Evolutionary conservation across 2,888 invertebrate species (phyloP), one percentile per base, ranked within the genome.

Genomic region (Tetheella fluctuosa): DNA sequence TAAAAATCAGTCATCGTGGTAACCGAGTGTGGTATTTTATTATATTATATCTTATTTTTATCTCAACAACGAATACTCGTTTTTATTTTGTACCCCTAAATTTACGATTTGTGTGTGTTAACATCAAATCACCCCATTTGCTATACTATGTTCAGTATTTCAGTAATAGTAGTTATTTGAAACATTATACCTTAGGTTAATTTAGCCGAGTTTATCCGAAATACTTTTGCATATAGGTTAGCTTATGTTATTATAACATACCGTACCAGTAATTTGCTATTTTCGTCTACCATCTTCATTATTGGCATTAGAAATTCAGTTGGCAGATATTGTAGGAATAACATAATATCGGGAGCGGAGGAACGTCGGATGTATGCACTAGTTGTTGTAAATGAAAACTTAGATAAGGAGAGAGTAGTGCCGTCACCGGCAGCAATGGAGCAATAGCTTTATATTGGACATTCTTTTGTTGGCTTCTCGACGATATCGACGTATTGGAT

Each of bases 321-420:
- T 20, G 48, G 8, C 10, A 48, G 48, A 48, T 48, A 17, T 17
- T 17, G 20, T 20, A 48, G 20, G 20, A n/a, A 20, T 20, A 20
- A 20, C 48, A 17, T 42, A 20, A n/a, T 48, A 48, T 48, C 48
- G 48, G 48, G 48, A 42, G 17, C 42, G 42, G 42, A 15, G 42
- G 42, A 48, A 48, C 48, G 48, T 48, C 48, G 48, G 48, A 48
- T 48, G 48, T 48, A 20, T 48, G 48, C 48, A 48, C 48, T 48
- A 42, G 42, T 20, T 10, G 48, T 20, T 48, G 48, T 20, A 48
- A 20, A 20, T 20, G 48, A 20, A 48, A 20, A 20, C 20, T n/a
- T 20, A 48, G 48, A 48, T 48, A 48, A 48, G 48, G 48, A 10
- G n/a, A 20, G 48, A 48, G 48, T 7, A 10, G 17, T 20, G 48